Evolutionary conservation across 2,797 vertebrate species (phyloP).

Genomic region (Phoxinus dragarum): DNA sequence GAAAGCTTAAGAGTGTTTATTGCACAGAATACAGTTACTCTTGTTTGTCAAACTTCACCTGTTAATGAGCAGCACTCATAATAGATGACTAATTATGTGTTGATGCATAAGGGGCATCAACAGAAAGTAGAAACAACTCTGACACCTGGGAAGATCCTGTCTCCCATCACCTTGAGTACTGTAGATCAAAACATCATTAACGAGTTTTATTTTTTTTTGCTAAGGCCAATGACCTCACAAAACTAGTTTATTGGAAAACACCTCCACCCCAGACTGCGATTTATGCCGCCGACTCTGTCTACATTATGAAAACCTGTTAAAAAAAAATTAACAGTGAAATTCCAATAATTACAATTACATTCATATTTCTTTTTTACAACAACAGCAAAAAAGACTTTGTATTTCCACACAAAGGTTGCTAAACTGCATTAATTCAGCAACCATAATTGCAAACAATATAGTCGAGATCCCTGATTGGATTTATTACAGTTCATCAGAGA

Average conservation of each 20-base stretch:
- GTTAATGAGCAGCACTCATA: neutral
- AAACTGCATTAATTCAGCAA: too few relatives aligned
- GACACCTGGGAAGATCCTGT: slow-evolving; percentile 14
- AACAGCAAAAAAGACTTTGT: too few relatives aligned
- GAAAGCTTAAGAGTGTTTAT: neutral
- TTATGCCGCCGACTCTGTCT: too few relatives aligned
- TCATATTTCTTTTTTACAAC: too few relatives aligned
- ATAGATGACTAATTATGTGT: neutral
- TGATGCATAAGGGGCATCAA: neutral
- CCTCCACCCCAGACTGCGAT: too few relatives aligned
- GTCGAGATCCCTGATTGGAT: too few relatives aligned
- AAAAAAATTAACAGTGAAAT: too few relatives aligned
- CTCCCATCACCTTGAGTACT: slow-evolving; percentile 11
- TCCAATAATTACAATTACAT: too few relatives aligned
- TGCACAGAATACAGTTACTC: neutral
- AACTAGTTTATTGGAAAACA: neutral
- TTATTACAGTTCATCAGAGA: too few relatives aligned
- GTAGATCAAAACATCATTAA: slow-evolving; percentile 18
- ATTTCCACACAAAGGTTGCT: too few relatives aligned
- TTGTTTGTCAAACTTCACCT: neutral
- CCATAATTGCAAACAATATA: too few relatives aligned
- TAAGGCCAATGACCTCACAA: neutral
- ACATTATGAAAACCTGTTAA: too few relatives aligned
- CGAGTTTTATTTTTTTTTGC: neutral
- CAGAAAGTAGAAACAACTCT: neutral